Percentiles rank a stretch among this genome's conserved stretches.
Evolutionary conservation across 1,140 invertebrate genomes (phyloP).

Genomic region (Fragariocoptes setiger): DNA sequence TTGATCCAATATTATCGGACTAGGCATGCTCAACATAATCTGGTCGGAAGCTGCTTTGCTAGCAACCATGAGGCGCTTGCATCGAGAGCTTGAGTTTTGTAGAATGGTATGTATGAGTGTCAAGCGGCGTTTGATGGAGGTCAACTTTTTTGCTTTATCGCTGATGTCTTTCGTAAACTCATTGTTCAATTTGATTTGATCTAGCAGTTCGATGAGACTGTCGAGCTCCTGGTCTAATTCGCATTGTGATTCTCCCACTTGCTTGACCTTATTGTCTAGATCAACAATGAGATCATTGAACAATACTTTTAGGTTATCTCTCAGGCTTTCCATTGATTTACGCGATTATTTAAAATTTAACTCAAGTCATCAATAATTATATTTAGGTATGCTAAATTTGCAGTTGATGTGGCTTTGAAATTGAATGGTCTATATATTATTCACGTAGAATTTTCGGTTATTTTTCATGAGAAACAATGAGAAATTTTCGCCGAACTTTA

Average conservation of each 20-base stretch:
- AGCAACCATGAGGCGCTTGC: constrained; percentile 3
- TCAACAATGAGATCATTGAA: too few species aligned
- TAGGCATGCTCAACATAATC: not conserved
- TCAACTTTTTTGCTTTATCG: constrained; percentile 6
- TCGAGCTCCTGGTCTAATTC: constrained; percentile 2
- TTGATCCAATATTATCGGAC: too few species aligned
- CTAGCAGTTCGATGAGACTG: not conserved
- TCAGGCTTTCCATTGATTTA: too few species aligned
- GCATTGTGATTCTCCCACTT: constrained; percentile 1
- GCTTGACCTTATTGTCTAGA: constrained; percentile 3
- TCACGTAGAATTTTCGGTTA: too few species aligned
- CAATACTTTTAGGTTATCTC: too few species aligned
- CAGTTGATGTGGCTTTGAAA: too few species aligned
- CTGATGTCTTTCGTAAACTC: constrained; percentile 2
- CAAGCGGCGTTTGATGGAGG: constrained; percentile 5
- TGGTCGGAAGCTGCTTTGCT: not conserved
- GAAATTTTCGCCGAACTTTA: too few species aligned
- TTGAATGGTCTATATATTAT: too few species aligned
- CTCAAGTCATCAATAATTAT: too few species aligned
- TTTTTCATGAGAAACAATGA: too few species aligned
- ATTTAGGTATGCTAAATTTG: too few species aligned
- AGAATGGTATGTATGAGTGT: constrained; percentile 9
- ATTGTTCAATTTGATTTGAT: constrained; percentile 1
- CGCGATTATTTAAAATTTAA: too few species aligned
- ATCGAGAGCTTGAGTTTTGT: constrained; percentile 6